A percentile compares a stretch with the other conserved stretches of the same genome.
Conservation (phyloP, 2,888 invertebrate genomes). For the Tenodera sinensis region DNA sequence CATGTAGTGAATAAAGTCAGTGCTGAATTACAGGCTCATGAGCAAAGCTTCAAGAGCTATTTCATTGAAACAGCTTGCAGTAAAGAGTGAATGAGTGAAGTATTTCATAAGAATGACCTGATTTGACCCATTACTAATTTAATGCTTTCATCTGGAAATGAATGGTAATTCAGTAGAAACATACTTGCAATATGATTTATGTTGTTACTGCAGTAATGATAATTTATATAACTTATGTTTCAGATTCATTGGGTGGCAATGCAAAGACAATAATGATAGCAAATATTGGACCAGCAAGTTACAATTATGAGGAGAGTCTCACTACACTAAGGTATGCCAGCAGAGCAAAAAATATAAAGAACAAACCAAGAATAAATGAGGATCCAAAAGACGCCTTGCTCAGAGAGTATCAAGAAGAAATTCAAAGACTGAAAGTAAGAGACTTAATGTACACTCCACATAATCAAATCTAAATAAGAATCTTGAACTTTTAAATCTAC, state of each 20-base stretch:
- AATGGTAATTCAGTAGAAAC: background rate
- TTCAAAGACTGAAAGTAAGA: conserved; percentile 62
- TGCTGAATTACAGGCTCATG: too few species aligned
- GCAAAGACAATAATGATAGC: conserved; percentile 99
- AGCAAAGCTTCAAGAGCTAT: too few species aligned
- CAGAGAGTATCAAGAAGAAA: conserved; percentile 93
- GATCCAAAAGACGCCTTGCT: conserved; percentile 98
- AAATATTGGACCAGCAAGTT: conserved; percentile 95
- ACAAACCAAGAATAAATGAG: conserved; percentile 96
- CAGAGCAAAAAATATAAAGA: conserved; percentile 97
- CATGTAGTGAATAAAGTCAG: too few species aligned
- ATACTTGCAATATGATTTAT: too few species aligned
- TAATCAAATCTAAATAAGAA: too few species aligned
- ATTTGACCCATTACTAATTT: background rate
- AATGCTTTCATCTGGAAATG: background rate
- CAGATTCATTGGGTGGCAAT: conserved; percentile 96
- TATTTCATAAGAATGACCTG: too few species aligned
- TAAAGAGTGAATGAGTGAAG: too few species aligned
- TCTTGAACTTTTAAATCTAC: too few species aligned
- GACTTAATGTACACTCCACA: background rate
- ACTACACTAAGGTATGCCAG: conserved; percentile 96
- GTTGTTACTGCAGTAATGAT: too few species aligned
- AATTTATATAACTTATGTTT: background rate
- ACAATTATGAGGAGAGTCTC: conserved; percentile 96
- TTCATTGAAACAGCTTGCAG: too few species aligned